Base-by-base conservation (phyloP, 2,797 vertebrate genomes). In the Sebastes itinus region DNA sequence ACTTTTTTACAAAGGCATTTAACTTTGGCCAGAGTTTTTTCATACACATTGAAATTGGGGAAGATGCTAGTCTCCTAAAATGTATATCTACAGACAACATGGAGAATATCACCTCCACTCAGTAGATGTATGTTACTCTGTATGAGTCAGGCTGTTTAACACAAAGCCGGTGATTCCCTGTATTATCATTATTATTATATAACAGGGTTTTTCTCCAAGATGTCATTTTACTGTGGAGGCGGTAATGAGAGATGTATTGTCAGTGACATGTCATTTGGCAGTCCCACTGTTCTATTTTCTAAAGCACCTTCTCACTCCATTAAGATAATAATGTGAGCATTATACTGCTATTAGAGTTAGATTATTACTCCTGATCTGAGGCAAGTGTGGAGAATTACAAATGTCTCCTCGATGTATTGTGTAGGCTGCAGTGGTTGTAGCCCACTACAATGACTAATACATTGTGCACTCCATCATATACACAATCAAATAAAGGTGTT, bases 161-260 rank as follows among this genome's bases (percentile, higher is more conserved):
- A 75, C 16, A 20, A 63, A 55, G 16, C 60, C 32, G 25, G 33
- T 69, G 38, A 68, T 86, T 82, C 52, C 61, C 22, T 61, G 23
- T 38, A n/a, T 79, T 54, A 18, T 77, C 0, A 9, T 65, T 82
- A 18, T 77, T 0, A 9, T 65, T 82, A 55, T 65, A 32, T 60
- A 73, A 78, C 4, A 60, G 18, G 52, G 6, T 65, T 75, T 65
- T 58, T 54, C 55, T 77, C 38, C 12, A 63, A 63, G 54, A 61
- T 60, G 68, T 20, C 33, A 25, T 79, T 73, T 81, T 18, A 61
- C 33, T 81, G 33, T 49, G 58, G 28, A 66, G 63, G 59, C 1
- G n/a, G 52, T 63, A 49, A 71, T 73, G 69, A 76, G 62, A 81
- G 62, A 61, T 68, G 38, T 20, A 64, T 75, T 75, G 33, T 75